Evolutionary conservation across 2,797 vertebrate species (phyloP).

Genomic region (Acipenser oxyrinchus): DNA sequence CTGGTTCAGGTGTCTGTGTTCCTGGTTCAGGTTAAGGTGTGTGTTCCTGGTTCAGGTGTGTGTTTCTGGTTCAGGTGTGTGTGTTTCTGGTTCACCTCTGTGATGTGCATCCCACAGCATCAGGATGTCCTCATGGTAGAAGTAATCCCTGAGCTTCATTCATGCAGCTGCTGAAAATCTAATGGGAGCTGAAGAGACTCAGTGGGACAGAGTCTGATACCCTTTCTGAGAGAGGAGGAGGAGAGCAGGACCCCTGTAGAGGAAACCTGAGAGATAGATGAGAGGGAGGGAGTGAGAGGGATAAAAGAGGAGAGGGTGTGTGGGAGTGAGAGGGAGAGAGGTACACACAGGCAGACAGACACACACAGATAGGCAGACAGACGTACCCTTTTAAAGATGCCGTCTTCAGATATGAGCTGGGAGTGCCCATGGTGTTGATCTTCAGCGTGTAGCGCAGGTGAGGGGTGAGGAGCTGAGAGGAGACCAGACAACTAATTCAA

Average conservation of each 20-base stretch:
- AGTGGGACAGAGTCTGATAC: conserved; percentile 62
- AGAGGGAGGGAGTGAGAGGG: too few species aligned
- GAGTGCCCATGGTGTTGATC: conserved; percentile 7
- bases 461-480: conserved; percentile 22
- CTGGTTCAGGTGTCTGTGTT: too few species aligned
- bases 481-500: too few species aligned
- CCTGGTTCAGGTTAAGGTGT: too few species aligned
- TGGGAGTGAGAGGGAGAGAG: too few species aligned
- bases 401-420: conserved; percentile 12
- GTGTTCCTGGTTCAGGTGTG: too few species aligned
- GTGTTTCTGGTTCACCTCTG: conserved; percentile 38
- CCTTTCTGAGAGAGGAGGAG: conserved; percentile 53
- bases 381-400: conserved; percentile 14
- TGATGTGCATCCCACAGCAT: conserved; percentile 66
- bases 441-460: conserved; percentile 39
- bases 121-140: conserved; percentile 64
- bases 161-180: conserved; percentile 60
- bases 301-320: too few species aligned
- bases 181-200: conserved; percentile 61
- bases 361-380: too few species aligned
- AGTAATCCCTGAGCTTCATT: conserved; percentile 52
- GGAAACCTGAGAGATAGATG: conserved; percentile 50
- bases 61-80: too few species aligned
- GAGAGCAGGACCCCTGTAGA: conserved; percentile 65
- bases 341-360: too few species aligned